Base-by-base conservation (phyloP, 2,797 vertebrate genomes). In the Remorina albescens region DNA sequence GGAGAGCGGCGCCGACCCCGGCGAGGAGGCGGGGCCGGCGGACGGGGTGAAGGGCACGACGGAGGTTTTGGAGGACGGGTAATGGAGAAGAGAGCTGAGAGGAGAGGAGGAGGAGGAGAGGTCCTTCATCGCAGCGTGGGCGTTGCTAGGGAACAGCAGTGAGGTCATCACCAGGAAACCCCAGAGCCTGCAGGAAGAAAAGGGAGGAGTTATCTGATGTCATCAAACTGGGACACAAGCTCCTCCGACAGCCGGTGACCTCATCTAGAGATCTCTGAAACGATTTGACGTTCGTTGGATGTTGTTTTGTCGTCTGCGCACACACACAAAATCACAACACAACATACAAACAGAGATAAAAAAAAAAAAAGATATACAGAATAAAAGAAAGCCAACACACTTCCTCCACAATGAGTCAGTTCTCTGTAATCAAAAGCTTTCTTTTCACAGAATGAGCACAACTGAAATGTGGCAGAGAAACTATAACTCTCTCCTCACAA, bases 41-140 rank as follows among this genome's bases (percentile, higher is more conserved):
- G 93, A 86, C 1, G 89, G 84, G 19, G 93, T 87, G 80, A 94
- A 95, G 72, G 91, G 91, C 23, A 71, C 86, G 8, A 80, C 73
- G 5, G 91, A 92, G 2, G 93, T 75, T 51, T 95, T 94, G 78
- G 92, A 89, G 60, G 90, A 90, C 0, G 91, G 86, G 82, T 89
- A 95, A 82, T 94, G 94, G 75, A 93, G 91, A 37, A 94, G 92
- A 74, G 92, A 89, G 82, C 83, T 85, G 59, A 91, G 88, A 89
- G 85, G 91, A 89, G 85, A 93, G 78, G 74, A 92, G 88, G 80
- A 88, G 46, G 89, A 89, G 41, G 88, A 88, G 44, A 88, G 89
- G 82, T 95, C 95, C 87, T 96, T 95, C 92, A 94, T 95, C 4
- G 73, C 88, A 78, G 71, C 83, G 78, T 85, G 80, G 81, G 80